phyloP scores from a whole-genome alignment of 1,140 invertebrate genomes.

The Episyrphus balteatus region DNA sequence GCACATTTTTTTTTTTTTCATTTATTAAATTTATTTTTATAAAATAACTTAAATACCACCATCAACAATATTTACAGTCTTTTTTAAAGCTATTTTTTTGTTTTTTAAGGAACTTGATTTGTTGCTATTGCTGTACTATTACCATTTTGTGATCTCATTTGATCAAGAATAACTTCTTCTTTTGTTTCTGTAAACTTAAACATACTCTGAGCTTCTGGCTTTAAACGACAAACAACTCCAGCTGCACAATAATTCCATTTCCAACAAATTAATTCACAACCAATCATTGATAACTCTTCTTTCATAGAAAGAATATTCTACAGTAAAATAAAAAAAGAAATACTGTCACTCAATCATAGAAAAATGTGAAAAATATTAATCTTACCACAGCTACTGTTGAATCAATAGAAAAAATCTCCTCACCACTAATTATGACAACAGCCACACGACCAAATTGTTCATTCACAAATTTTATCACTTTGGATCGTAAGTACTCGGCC shows the following conservation, averaged over 20 bases:
- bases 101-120: too few relatives aligned
- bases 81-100: too few relatives aligned
- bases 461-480: conserved; percentile 19
- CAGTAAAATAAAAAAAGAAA: background rate
- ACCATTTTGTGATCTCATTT: background rate
- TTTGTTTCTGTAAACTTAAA: conserved; percentile 23
- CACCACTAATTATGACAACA: conserved; percentile 49
- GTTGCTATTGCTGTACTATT: too few relatives aligned
- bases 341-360: background rate
- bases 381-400: conserved; percentile 49
- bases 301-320: conserved; percentile 26
- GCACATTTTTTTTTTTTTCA: too few relatives aligned
- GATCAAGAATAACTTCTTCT: conserved; percentile 12
- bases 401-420: conserved; percentile 48
- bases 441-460: conserved; percentile 4
- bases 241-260: conserved; percentile 29
- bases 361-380: background rate
- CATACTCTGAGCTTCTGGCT: conserved; percentile 19
- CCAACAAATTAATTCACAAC: conserved; percentile 30
- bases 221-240: conserved; percentile 28
- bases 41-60: too few relatives aligned
- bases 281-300: conserved; percentile 20
- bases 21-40: too few relatives aligned
- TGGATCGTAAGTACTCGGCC: conserved; percentile 27
- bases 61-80: too few relatives aligned